Evolutionary conservation across 1,140 invertebrate species (phyloP).

Genomic region (Neodiprion virginianus): DNA sequence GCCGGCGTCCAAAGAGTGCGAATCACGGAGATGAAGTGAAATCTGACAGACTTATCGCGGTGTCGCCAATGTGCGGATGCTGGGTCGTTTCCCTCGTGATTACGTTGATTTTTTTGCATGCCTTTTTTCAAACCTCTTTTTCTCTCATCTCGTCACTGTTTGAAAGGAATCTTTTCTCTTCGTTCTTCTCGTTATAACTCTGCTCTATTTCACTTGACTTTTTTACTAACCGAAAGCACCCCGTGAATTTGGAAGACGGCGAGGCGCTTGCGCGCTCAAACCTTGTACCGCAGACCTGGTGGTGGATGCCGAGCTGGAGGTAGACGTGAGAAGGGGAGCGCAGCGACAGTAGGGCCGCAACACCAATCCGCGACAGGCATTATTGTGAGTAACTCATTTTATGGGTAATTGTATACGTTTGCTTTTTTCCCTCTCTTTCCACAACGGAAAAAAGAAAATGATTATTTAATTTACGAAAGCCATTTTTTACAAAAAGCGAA

Average conservation of each 20-base stretch:
- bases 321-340: conserved; percentile 10
- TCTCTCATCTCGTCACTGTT: not conserved
- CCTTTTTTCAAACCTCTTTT: not conserved
- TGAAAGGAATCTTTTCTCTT: not conserved
- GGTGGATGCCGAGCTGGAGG: not conserved
- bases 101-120: not conserved
- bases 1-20: no score
- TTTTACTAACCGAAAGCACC: not conserved
- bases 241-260: not conserved
- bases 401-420: conserved; percentile 47
- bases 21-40: no score
- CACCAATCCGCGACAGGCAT: conserved; percentile 57
- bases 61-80: no score
- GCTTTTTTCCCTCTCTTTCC: no score
- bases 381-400: conserved; percentile 56
- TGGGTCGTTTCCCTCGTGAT: no score
- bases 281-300: not conserved
- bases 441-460: not conserved
- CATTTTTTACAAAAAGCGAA: no score
- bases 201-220: not conserved
- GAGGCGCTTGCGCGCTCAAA: not conserved
- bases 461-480: not conserved
- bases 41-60: no score
- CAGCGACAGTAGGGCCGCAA: conserved; percentile 58
- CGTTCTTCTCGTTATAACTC: not conserved